Percentiles rank a stretch among this genome's conserved stretches.
These are phyloP conservation scores for Cavia porcellus DNA, from an alignment of 2,113 vertebrate species.

Conservation along the genomic window DNA sequence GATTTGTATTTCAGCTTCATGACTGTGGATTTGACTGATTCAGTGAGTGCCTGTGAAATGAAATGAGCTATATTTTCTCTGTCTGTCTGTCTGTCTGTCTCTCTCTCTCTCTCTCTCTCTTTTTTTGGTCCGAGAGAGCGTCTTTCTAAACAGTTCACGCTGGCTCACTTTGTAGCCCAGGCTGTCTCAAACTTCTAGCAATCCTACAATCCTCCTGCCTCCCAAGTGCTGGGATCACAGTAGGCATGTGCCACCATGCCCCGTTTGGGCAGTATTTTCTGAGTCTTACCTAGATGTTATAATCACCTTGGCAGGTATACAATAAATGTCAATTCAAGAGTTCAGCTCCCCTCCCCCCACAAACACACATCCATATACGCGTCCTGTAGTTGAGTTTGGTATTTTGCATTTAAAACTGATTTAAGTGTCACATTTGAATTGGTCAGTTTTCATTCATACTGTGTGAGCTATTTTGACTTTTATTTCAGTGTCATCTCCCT, in stretches of 20 bases:
- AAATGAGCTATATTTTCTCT: neutral
- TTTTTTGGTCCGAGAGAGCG: no score
- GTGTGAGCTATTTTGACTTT: neutral
- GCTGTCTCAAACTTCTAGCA: no score
- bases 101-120: no score
- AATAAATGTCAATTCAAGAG: neutral
- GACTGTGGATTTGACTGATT: neutral
- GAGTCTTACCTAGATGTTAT: neutral
- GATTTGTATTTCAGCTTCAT: neutral
- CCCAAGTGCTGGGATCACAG: no score
- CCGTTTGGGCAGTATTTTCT: neutral
- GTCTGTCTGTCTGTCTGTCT: no score
- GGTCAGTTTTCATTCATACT: neutral
- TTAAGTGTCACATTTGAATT: slow-evolving; percentile 6
- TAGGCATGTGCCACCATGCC: no score
- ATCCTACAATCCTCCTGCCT: no score
- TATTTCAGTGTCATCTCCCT: neutral
- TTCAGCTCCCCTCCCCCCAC: neutral
- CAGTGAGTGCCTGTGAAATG: neutral
- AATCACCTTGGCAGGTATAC: neutral
- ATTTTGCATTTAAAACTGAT: neutral
- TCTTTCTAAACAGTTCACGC: no score
- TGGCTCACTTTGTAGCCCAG: no score
- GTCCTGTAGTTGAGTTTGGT: neutral
- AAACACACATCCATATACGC: neutral